A percentile compares a stretch with the other conserved stretches of the same genome.
These are phyloP conservation scores for Bombylius major DNA, from an alignment of 2,888 invertebrate genomes.

Conservation along the genomic window DNA sequence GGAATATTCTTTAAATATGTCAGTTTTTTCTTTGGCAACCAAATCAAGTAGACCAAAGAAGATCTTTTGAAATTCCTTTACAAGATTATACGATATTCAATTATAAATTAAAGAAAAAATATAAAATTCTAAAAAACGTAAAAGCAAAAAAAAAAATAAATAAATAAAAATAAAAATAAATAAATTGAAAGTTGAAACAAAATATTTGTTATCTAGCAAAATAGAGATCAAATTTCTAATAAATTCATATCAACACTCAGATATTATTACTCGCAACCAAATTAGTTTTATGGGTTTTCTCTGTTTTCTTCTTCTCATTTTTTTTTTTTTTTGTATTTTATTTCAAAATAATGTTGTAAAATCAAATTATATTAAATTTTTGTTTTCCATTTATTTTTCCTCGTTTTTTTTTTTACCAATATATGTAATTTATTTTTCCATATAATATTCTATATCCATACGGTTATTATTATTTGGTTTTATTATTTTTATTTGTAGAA, in stretches of 20 bases:
- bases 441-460: too few species aligned
- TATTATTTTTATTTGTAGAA: too few species aligned
- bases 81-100: too few species aligned
- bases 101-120: too few species aligned
- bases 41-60: not conserved
- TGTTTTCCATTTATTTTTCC: too few species aligned
- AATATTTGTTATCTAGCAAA: slow-evolving; percentile 7
- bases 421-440: too few species aligned
- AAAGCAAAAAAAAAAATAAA: not conserved
- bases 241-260: slow-evolving; percentile 36
- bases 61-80: not conserved
- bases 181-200: not conserved
- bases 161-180: not conserved
- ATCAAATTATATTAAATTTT: not conserved
- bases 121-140: too few species aligned
- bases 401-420: too few species aligned
- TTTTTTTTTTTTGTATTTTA: slow-evolving; percentile 5
- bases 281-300: too few species aligned
- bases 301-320: slow-evolving; percentile 10
- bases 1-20: too few species aligned
- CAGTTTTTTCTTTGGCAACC: too few species aligned
- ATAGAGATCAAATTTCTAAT: slow-evolving; percentile 6
- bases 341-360: not conserved
- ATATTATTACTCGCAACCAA: slow-evolving; percentile 39
- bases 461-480: too few species aligned